Evolutionary conservation across 1,140 invertebrate genomes (phyloP), one percentile per base, ranked within the genome.

Genomic region (Panagrolaimus sp.): DNA sequence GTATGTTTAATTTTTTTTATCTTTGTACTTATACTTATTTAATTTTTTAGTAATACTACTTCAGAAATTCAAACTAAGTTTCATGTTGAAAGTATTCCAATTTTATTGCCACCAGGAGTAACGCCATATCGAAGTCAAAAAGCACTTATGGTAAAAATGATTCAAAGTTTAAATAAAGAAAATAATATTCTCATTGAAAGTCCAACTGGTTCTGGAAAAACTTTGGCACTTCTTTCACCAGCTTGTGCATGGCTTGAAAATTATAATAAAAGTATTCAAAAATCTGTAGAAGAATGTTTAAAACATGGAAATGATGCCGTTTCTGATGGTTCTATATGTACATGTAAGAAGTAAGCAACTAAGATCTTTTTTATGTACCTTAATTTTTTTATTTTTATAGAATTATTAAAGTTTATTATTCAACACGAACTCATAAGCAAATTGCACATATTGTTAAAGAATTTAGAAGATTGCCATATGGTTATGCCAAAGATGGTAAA

Each of bases 171-270:
- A 43, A 87, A 87, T 27, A 87, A 86, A 9, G 74, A 83, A 53
- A 84, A 91, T 75, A 90, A 92, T 80, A 90, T 90, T 77, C 82
- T 93, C 9, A 76, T 92, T 47, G 91, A 93, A 77, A 91, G 89
- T 84, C 91, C 91, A 0, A 92, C 91, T 16, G 91, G 91, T 9
- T 91, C 89, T 67, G 91, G 91, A 14, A 93, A 93, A 85, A 92
- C 90, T 25, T 79, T 92, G 61, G 90, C 90, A 0, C 82, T 93
- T 1, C 84, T 93, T 0, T 91, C 91, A 77, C 87, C 89, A 38
- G 85, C 88, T 5, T 78, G 92, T n/a, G 89, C 90, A 0, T 92
- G 90, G 90, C 89, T 79, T 7, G 16, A 51, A 5, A 20, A 85
- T 14, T 79, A 81, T 70, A 71, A 72, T 9, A 8, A 71, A 25